Evolutionary conservation across 2,113 vertebrate species (phyloP).

Genomic region (Pterophyllum scalare): DNA sequence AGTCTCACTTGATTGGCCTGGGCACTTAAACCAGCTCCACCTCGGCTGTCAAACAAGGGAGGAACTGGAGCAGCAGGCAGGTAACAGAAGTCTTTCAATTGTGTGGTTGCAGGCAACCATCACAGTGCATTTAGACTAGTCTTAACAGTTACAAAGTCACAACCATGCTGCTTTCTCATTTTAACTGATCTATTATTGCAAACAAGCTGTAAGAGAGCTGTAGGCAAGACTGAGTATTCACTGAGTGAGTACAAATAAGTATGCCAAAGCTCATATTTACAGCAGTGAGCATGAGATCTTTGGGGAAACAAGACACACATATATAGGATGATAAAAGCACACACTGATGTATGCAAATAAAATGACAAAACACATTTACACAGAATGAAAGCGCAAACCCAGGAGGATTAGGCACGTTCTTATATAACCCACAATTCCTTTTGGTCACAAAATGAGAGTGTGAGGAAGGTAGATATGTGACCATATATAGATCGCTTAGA

Average conservation of each 20-base stretch:
- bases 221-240: not conserved
- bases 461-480: not conserved
- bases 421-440: not conserved
- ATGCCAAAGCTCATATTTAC: slow-evolving; percentile 37
- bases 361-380: not conserved
- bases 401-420: not conserved
- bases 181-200: slow-evolving; percentile 12
- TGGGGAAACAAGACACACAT: not conserved
- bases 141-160: not conserved
- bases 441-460: not conserved
- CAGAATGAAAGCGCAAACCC: not conserved
- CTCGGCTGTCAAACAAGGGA: too few relatives aligned
- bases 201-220: slow-evolving; percentile 7
- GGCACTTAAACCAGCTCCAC: too few relatives aligned
- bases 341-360: not conserved
- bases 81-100: too few relatives aligned
- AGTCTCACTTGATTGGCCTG: too few relatives aligned
- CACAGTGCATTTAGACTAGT: not conserved
- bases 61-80: too few relatives aligned
- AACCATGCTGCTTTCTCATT: not conserved
- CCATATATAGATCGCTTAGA: not conserved
- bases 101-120: too few relatives aligned
- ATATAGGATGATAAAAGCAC: not conserved
- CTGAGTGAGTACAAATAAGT: not conserved
- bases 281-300: not conserved